Base-by-base conservation (phyloP, 2,797 vertebrate species). In the Xerus rutilus region DNA sequence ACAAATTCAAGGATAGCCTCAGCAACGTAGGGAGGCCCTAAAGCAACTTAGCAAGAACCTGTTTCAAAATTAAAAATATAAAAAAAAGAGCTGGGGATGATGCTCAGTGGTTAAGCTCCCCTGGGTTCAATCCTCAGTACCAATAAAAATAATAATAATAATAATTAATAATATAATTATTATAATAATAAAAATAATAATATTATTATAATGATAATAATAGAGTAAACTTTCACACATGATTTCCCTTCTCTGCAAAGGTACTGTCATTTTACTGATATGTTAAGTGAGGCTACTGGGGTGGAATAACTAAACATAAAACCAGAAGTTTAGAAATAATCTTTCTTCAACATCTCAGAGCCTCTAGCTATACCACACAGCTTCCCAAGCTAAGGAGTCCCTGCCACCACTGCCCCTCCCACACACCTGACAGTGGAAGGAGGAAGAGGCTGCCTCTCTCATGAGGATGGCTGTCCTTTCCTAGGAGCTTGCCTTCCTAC, bases 281-380 rank as follows among this genome's bases (percentile, higher is more conserved):
- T 11, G 64, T 65, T 88, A 64, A 91, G 70, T 90, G 17, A 94
- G 32, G 32, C 25, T 52, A 65, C 5, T 64, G 77, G 57, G 0
- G 35, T 78, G 32, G 52, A 79, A 57, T 62, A 89, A 65, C 21
- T 57, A 83, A 77, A 39, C 35, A 81, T 12, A 73, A 47, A 87
- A n/a, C 35, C 62, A 32, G 81, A 86, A n/a, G 7, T 62, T 35
- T 79, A 57, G 49, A 39, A 72, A 76, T 45, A 74, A 43, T 70
- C 59, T 64, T 77, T 84, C 47, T 89, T 81, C 73, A 28, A 15
- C 21, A 62, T 23, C 62, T 93, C 14, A n/a, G 15, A 39, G 21
- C 52, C 17, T 88, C 43, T 83, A 15, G 6, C 39, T 45, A 7
- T 0, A n/a, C 67, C 5, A 13, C 15, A 45, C 23, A 23, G 28